Conservation (phyloP, 2,888 invertebrate species). For the Parelbella ahira region DNA sequence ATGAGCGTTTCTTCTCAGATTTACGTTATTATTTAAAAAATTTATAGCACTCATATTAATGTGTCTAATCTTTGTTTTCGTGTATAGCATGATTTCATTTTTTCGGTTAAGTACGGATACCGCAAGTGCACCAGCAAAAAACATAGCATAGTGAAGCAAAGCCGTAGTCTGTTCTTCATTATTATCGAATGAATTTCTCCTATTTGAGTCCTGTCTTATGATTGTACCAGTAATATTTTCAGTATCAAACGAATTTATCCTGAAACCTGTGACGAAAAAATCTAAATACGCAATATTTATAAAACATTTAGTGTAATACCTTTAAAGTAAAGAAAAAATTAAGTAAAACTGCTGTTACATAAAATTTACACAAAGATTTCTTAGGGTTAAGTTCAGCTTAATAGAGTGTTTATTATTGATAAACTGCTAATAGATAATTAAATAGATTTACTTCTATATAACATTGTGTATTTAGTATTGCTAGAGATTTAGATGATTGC, state of each 20-base stretch:
- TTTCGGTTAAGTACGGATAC: conserved; percentile 49
- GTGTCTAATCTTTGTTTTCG: conserved; percentile 36
- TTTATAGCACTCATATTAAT: conserved; percentile 29
- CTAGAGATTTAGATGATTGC: no score
- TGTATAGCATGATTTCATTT: conserved; percentile 40
- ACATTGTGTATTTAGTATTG: no score
- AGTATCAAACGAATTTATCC: not conserved
- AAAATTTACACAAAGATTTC: no score
- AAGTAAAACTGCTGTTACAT: no score
- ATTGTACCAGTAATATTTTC: conserved; percentile 8
- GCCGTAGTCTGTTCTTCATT: conserved; percentile 3
- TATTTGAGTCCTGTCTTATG: not conserved
- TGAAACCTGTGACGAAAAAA: not conserved
- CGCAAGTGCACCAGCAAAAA: conserved; percentile 49
- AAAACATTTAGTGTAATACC: no score
- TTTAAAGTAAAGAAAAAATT: no score
- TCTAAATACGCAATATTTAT: no score
- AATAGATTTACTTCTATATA: no score
- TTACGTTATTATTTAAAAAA: conserved; percentile 20
- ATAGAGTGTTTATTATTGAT: no score
- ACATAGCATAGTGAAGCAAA: conserved; percentile 45
- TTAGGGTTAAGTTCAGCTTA: no score
- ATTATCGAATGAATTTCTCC: no score
- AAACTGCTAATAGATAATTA: no score
- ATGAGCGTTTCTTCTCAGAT: conserved; percentile 39